These are phyloP conservation scores for Xestia c-nigrum DNA, from an alignment of 2,888 invertebrate species.

Conservation along the genomic window DNA sequence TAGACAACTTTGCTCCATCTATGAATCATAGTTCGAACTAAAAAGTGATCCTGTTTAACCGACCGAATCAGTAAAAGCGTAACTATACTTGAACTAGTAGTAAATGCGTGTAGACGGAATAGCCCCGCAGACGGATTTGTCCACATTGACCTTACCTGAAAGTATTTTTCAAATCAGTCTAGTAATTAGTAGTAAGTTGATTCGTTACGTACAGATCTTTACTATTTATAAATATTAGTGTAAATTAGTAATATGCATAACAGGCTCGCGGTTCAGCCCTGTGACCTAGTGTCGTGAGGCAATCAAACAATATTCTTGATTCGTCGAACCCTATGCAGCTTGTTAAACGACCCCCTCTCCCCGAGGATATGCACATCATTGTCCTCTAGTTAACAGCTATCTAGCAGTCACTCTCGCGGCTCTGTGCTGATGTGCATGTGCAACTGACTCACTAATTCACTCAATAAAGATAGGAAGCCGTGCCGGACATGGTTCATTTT, in stretches of 20 bases:
- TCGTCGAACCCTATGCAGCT: slow-evolving; percentile 51
- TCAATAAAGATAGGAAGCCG: background rate
- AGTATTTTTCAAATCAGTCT: too few relatives aligned
- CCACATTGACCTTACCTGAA: too few relatives aligned
- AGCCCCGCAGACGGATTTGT: too few relatives aligned
- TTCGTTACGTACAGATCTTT: too few relatives aligned
- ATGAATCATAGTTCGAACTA: too few relatives aligned
- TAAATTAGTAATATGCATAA: background rate
- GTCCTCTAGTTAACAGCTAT: background rate
- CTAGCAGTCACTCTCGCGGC: background rate
- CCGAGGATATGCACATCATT: slow-evolving; percentile 32
- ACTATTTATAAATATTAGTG: background rate
- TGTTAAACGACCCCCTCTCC: slow-evolving; percentile 49
- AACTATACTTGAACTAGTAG: too few relatives aligned
- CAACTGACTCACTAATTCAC: background rate
- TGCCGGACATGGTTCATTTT: too few relatives aligned
- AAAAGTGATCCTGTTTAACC: too few relatives aligned
- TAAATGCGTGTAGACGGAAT: too few relatives aligned
- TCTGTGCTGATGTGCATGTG: slow-evolving; percentile 7
- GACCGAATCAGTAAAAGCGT: too few relatives aligned
- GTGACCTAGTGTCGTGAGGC: slow-evolving; percentile 36
- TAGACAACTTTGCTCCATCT: too few relatives aligned
- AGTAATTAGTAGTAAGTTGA: too few relatives aligned
- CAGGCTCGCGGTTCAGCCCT: slow-evolving; percentile 32
- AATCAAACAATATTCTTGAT: slow-evolving; percentile 56